These are phyloP conservation scores for Poecile atricapillus DNA, from an alignment of 2,113 vertebrate species.

Conservation along the genomic window DNA sequence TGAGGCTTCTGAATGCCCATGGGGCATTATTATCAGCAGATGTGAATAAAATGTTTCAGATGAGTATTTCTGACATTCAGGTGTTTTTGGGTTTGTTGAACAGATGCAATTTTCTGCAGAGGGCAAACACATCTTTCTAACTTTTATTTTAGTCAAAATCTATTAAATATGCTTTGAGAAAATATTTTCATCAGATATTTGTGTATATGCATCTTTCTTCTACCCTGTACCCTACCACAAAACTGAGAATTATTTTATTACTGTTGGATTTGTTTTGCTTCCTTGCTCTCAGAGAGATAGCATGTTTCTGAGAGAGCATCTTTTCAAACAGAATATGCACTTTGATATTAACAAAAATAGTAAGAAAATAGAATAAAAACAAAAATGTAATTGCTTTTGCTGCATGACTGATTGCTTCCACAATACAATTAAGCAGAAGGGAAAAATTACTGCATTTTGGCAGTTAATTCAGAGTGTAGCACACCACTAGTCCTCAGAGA, in stretches of 20 bases:
- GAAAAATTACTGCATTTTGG: slow-evolving; percentile 38
- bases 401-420: slow-evolving; percentile 45
- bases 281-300: neutral
- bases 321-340: neutral
- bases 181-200: neutral
- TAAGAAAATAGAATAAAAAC: slow-evolving; percentile 9
- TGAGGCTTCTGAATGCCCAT: slow-evolving; percentile 5
- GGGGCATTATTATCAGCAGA: slow-evolving; percentile 34
- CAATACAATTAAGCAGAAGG: slow-evolving; percentile 38
- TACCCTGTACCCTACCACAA: neutral
- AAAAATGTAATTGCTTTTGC: slow-evolving; percentile 29
- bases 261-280: neutral
- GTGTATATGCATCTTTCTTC: neutral
- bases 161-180: neutral
- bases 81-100: slow-evolving; percentile 3
- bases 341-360: slow-evolving; percentile 24
- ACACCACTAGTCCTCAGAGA: neutral
- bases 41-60: neutral
- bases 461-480: slow-evolving; percentile 9
- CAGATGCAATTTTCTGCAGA: neutral
- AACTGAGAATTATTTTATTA: neutral
- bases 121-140: neutral
- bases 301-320: neutral
- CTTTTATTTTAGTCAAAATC: neutral
- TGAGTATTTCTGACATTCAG: slow-evolving; percentile 28